Percentiles rank a stretch among this genome's conserved stretches.
phyloP scores from a whole-genome alignment of 2,797 vertebrate species.

The Stomatorhinus walkeri region DNA sequence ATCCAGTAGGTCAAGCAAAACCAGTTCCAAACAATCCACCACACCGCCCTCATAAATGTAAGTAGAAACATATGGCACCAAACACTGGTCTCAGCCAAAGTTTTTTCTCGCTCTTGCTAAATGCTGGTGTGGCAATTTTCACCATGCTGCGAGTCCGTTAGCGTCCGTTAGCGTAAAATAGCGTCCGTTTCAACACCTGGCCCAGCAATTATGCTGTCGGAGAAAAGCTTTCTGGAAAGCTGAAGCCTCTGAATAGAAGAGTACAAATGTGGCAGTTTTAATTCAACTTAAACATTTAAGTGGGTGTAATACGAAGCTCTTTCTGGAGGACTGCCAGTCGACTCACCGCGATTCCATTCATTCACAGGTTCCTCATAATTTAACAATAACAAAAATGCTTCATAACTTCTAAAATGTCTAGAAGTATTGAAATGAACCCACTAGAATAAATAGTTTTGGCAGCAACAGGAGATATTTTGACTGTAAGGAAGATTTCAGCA shows the following conservation, averaged over 20 bases:
- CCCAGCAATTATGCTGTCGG: conserved; percentile 28
- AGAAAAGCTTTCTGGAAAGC: conserved; percentile 1
- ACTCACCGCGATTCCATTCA: conserved; percentile 11
- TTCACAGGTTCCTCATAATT: neutral
- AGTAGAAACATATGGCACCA: neutral
- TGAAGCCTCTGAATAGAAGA: neutral
- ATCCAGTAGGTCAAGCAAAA: neutral
- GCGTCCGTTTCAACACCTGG: conserved; percentile 8
- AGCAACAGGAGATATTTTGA: neutral
- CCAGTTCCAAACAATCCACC: neutral
- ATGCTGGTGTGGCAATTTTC: conserved; percentile 26
- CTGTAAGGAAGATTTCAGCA: neutral
- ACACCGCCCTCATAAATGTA: conserved; percentile 15
- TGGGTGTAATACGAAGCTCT: neutral
- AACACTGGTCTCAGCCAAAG: conserved; percentile 13
- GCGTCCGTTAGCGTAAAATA: no score
- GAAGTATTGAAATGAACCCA: neutral
- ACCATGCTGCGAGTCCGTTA: neutral
- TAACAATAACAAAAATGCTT: neutral
- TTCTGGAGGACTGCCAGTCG: neutral
- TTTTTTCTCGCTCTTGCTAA: conserved; percentile 32
- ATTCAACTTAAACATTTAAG: conserved; percentile 10
- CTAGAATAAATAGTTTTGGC: neutral
- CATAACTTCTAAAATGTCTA: neutral
- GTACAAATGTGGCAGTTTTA: neutral